Base-by-base conservation (phyloP, 2,113 vertebrate species). In the Hylia prasina region DNA sequence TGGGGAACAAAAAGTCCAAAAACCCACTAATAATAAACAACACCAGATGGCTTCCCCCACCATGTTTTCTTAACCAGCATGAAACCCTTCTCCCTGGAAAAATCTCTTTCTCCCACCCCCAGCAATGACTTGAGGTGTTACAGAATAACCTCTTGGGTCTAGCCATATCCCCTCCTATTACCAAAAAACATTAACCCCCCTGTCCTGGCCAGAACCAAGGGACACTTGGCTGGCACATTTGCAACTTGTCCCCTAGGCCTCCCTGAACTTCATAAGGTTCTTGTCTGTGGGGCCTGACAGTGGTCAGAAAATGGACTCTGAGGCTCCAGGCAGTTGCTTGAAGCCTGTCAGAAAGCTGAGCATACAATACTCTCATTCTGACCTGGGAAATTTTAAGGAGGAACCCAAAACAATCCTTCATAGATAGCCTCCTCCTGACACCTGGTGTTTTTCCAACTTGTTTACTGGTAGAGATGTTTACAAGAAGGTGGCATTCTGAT, bases 71-170 rank as follows among this genome's bases (percentile, higher is more conserved):
- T 15, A 64, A 47, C 15, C 40, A 64, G 48, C 58, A 39, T 23
- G n/a, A 56, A 47, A 54, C 12, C 3, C 28, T 84, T 47, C 19
- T 40, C 8, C 50, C 30, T n/a, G 15, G 19, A 39, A 56, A 4
- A n/a, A 2, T n/a, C 10, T 23, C 19, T 47, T 73, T 64, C 30
- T 39, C 15, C 23, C 0, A 0, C 12, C 7, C 20, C 35, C 15
- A 56, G 40, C 12, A 73, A 47, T 15, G 27, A 45, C n/a, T 54
- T 39, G 48, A 84, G 19, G 23, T 64, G 40, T 28, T n/a, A 73
- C 10, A 73, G n/a, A 84, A 64, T 33, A 28, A 73, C 15, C 23
- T 28, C 58, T 39, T 22, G 11, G 6, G 18, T 72, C 33, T 15
- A 22, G 14, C 22, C n/a, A 47, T 28, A 47, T 39, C 19, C 12